Evolutionary conservation across 2,888 invertebrate species (phyloP).

Genomic region (Ceratothoa steindachneri): DNA sequence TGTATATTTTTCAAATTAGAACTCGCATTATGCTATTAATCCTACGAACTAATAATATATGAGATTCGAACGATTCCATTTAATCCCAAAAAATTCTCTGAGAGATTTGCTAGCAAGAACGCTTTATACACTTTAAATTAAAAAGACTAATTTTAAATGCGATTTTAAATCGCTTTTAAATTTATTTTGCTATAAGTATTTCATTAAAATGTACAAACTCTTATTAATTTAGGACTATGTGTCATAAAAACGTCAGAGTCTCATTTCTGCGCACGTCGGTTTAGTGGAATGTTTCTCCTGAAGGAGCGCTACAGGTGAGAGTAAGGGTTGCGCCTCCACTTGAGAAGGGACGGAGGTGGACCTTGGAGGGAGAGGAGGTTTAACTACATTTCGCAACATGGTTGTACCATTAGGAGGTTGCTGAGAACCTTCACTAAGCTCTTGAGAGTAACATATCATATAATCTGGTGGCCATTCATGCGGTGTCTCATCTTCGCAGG

Average conservation of each 20-base stretch:
- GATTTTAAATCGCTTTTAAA: not conserved
- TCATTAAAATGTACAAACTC: no score
- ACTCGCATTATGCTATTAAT: no score
- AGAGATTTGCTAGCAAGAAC: no score
- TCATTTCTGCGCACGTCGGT: not conserved
- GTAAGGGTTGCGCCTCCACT: constrained; percentile 10
- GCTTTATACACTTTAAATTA: not conserved
- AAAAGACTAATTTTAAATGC: not conserved
- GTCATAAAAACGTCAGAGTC: constrained; percentile 11
- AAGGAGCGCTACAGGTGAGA: constrained; percentile 2
- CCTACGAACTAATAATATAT: no score
- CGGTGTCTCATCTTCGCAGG: constrained; percentile 32
- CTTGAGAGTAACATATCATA: constrained; percentile 22
- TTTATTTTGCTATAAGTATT: not conserved
- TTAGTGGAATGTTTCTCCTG: not conserved
- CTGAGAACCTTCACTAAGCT: not conserved
- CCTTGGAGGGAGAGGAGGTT: constrained; percentile 17
- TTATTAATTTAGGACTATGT: no score
- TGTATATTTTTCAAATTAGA: no score
- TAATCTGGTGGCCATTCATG: constrained; percentile 47
- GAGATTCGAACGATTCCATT: no score
- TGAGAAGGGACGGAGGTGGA: constrained; percentile 19
- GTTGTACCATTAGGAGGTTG: constrained; percentile 6
- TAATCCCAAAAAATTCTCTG: no score
- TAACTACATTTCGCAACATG: not conserved